A percentile compares a stretch with the other conserved stretches of the same genome.
phyloP scores from a whole-genome alignment of 2,113 vertebrate species.

The Larimichthys polyactis region DNA sequence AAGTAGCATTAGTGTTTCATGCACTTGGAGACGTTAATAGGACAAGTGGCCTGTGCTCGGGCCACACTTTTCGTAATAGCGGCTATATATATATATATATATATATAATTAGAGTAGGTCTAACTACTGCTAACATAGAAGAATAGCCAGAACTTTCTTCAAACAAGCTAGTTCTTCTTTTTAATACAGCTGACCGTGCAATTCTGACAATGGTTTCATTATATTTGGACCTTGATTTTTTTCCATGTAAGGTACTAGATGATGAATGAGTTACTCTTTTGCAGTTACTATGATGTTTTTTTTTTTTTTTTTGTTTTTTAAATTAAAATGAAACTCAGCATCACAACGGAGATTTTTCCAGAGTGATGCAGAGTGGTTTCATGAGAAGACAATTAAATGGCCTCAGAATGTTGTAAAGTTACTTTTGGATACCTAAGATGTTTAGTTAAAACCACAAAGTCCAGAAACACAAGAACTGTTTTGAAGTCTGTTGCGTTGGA shows the following conservation, averaged over 20 bases:
- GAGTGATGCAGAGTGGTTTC: slow-evolving; percentile 29
- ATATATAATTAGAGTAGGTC: slow-evolving; percentile 48
- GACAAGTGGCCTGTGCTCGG: slow-evolving; percentile 55
- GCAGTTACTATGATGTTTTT: slow-evolving; percentile 30
- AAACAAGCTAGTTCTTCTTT: slow-evolving; percentile 48
- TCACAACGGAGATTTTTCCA: slow-evolving; percentile 15
- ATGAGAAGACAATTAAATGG: slow-evolving; percentile 52
- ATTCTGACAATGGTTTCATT: slow-evolving; percentile 51
- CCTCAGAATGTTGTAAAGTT: slow-evolving; percentile 65
- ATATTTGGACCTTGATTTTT: slow-evolving; percentile 59
- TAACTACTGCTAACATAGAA: slow-evolving; percentile 62
- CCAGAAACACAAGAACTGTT: slow-evolving; percentile 41
- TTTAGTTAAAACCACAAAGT: slow-evolving; percentile 28
- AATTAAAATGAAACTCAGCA: slow-evolving; percentile 13
- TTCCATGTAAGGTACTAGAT: slow-evolving; percentile 52
- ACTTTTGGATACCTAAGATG: slow-evolving; percentile 54
- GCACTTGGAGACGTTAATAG: slow-evolving; percentile 61
- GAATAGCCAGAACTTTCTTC: slow-evolving; percentile 49
- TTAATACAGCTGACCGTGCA: slow-evolving; percentile 67
- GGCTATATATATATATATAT: slow-evolving; percentile 1
- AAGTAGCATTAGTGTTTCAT: slow-evolving; percentile 73
- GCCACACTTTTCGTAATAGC: slow-evolving; percentile 57
- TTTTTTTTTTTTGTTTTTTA: slow-evolving; percentile 8
- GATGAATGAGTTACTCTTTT: slow-evolving; percentile 42
- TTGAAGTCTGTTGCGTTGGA: slow-evolving; percentile 18